Base-by-base conservation (phyloP, 2,888 invertebrate species). In the Atethmia centrago region DNA sequence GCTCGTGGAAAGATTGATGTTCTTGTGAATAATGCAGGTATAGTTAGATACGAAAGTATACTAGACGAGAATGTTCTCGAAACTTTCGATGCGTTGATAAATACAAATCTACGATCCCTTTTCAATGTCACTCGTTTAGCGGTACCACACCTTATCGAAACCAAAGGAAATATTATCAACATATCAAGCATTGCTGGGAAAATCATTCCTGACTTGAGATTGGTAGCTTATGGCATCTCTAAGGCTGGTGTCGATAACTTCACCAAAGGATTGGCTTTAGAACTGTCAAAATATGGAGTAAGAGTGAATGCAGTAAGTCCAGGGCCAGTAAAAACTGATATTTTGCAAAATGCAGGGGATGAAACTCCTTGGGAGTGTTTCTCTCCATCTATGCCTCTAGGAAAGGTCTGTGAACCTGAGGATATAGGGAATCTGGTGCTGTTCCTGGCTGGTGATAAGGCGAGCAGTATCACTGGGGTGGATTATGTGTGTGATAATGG, bases 171-270 rank as follows among this genome's bases (percentile, higher is more conserved):
- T 47, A 83, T 92, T 1, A 75, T 92, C 0, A 92, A 92, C 36
- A 88, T 92, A 28, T 92, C 92, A 2, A 92, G 92, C 71, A 84
- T 88, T 21, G 86, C 85, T 10, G 74, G 82, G 0, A 75, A 79
- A 53, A 31, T 28, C 1, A 45, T 84, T 21, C 67, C 70, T 5
- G 61, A 76, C 5, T 67, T 83, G 0, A 58, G 77, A 28, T 66
- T 82, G 21, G 74, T 87, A 0, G 69, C 87, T 0, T 98, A 98
- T 88, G 95, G 96, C 63, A 97, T 98, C 94, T 97, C 98, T 12
- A 98, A 98, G 93, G 96, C 98, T 31, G 98, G 98, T 1, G 88
- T 98, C 7, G 97, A 99, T 94, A 98, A 99, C 89, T 97, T 99
- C 82, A 99, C 99, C 0, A 97, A 97, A 88, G 98, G 98, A 90